Conservation (phyloP, 2,888 invertebrate genomes). For the Choreutis nemorana region DNA sequence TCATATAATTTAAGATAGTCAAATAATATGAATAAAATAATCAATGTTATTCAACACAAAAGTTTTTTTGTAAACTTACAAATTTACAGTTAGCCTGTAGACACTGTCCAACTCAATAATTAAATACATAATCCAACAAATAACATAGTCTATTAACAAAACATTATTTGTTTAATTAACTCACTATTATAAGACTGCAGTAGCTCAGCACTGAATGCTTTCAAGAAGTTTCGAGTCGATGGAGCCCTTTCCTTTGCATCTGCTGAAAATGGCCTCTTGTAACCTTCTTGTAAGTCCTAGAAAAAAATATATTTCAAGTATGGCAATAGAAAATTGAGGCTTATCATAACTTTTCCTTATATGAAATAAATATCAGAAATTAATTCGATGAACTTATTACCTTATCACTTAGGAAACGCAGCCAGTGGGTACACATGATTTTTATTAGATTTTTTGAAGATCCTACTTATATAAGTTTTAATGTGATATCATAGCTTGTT, state of each 20-base stretch:
- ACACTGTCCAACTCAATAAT: too few species aligned
- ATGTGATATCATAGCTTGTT: too few species aligned
- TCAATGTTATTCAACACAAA: constrained; percentile 3
- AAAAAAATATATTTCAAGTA: constrained; percentile 9
- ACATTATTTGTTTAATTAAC: constrained; percentile 4
- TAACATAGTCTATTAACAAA: background rate
- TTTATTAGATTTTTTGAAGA: too few species aligned
- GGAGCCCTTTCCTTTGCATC: constrained; percentile 42
- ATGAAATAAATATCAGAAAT: too few species aligned
- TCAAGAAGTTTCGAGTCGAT: constrained; percentile 39
- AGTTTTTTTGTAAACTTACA: constrained; percentile 1
- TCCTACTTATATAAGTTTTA: too few species aligned
- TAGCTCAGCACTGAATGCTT: constrained; percentile 43
- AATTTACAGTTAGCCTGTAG: too few species aligned
- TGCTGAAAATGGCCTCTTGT: constrained; percentile 53
- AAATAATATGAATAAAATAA: constrained; percentile 4
- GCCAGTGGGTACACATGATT: too few species aligned
- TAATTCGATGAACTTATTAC: too few species aligned
- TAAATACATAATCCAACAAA: background rate
- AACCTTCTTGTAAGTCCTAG: constrained; percentile 43
- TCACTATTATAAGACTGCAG: constrained; percentile 44
- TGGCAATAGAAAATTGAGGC: background rate
- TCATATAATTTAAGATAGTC: background rate
- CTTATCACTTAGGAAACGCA: too few species aligned
- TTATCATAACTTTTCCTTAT: too few species aligned